Evolutionary conservation across 2,113 vertebrate species (phyloP).

Genomic region (Glaucidium brasilianum): DNA sequence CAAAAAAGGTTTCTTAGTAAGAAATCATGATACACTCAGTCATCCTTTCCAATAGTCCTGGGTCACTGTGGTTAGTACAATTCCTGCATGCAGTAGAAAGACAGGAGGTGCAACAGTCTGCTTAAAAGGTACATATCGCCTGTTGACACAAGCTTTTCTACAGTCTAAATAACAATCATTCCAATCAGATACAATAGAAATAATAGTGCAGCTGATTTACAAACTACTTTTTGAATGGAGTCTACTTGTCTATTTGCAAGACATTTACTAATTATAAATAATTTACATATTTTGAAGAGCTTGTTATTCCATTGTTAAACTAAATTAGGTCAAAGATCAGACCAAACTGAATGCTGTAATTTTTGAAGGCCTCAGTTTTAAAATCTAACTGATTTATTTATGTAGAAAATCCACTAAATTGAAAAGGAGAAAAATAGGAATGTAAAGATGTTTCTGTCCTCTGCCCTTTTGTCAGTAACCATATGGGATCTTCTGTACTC

Average conservation of each 20-base stretch:
- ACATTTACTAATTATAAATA: neutral
- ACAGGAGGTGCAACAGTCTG: neutral
- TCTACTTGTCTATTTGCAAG: neutral
- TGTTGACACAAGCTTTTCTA: neutral
- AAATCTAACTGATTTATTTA: neutral
- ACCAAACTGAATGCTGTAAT: neutral
- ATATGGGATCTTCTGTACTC: neutral
- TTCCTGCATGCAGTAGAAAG: neutral
- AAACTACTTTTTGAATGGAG: neutral
- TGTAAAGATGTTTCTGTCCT: neutral
- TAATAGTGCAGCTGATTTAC: neutral
- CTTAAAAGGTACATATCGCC: neutral
- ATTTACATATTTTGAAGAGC: neutral
- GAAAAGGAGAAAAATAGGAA: neutral
- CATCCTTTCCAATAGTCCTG: neutral
- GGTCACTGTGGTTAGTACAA: neutral
- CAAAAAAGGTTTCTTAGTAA: neutral
- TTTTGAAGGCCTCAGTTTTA: neutral
- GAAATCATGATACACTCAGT: neutral
- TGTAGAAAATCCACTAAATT: neutral
- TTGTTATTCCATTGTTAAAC: neutral
- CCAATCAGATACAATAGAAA: neutral
- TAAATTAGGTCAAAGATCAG: neutral
- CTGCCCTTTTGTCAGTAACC: neutral
- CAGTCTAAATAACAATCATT: neutral